Base-by-base conservation (phyloP, 1,140 invertebrate genomes). In the Ceratoteleas bidentatus region DNA sequence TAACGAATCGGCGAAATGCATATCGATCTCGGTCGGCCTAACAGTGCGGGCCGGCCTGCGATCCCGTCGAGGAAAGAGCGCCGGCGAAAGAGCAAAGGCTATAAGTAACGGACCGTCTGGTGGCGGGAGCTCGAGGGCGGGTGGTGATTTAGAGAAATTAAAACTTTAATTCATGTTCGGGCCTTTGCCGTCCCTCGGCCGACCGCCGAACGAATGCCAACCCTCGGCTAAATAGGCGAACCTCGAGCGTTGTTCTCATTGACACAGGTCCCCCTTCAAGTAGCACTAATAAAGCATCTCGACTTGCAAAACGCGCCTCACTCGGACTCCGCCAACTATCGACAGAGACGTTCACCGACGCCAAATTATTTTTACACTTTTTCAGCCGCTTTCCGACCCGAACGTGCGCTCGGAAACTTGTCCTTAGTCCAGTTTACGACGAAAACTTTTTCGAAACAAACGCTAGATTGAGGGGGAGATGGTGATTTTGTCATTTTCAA, bases 121-220 rank as follows among this genome's bases (percentile, higher is more conserved):
- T 89, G 83, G 87, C 90, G 89, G 88, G 86, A 86, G 87, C 89
- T 87, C 84, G 85, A 86, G 87, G 88, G 86, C 85, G 88, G 90
- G 86, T 87, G 87, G 90, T 91, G 90, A 91, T 91, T 91, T 90
- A 90, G 89, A 91, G 90, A 91, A 91, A 91, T 91, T 91, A 91
- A 91, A 91, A 91, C 88, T 91, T 91, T 91, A 91, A 91, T 91
- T 91, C 90, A 91, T 91, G 90, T 91, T 91, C 88, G 88, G 47
- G 47, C 47, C 47, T 50, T 50, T 50, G 8, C 47, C 7, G 76
- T 82, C 85, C 73, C 53, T 74, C 53, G 65, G 47, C 54, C 62
- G 85, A 80, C 69, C 70, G 57, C 68, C 81, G 81, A 85, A 43
- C 82, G 70, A 85, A 85, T 85, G 82, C 75, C 84, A 85, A 83